Evolutionary conservation across 2,888 invertebrate genomes (phyloP).

Genomic region (Uropetala carovei): DNA sequence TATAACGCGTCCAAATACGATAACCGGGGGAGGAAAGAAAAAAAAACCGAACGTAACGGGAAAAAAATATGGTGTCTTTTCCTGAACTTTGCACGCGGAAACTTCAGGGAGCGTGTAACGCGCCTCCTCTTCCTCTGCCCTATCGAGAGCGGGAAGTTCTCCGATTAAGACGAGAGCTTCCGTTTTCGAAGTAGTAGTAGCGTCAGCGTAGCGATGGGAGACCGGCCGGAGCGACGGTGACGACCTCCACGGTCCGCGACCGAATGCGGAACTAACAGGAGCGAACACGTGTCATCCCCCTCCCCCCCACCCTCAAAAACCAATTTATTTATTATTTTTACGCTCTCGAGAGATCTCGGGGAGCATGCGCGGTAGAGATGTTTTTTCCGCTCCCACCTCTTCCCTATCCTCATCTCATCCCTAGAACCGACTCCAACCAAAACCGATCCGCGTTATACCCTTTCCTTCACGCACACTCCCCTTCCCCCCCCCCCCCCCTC

Average conservation of each 20-base stretch:
- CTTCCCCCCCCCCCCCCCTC: neutral
- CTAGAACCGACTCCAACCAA: neutral
- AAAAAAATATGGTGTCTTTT: too few relatives aligned
- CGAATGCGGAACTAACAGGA: conserved; percentile 41
- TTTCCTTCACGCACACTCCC: neutral
- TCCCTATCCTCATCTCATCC: neutral
- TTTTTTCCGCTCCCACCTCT: neutral
- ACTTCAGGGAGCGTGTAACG: too few relatives aligned
- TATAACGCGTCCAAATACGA: too few relatives aligned
- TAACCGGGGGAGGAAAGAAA: too few relatives aligned
- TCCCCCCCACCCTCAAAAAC: neutral
- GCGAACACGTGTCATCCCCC: conserved; percentile 9
- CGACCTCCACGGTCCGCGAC: conserved; percentile 35
- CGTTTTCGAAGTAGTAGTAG: neutral
- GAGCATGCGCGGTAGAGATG: neutral
- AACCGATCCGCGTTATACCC: neutral
- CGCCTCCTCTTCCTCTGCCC: neutral
- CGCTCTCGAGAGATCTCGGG: neutral
- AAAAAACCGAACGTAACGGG: too few relatives aligned
- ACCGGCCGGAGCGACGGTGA: conserved; percentile 3
- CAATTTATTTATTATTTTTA: neutral
- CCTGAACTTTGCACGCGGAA: too few relatives aligned
- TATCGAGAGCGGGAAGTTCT: neutral
- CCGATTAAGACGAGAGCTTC: conserved; percentile 34
- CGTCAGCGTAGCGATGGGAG: neutral